Conservation (phyloP, 2,888 invertebrate genomes). For the Nymphalis polychloros region DNA sequence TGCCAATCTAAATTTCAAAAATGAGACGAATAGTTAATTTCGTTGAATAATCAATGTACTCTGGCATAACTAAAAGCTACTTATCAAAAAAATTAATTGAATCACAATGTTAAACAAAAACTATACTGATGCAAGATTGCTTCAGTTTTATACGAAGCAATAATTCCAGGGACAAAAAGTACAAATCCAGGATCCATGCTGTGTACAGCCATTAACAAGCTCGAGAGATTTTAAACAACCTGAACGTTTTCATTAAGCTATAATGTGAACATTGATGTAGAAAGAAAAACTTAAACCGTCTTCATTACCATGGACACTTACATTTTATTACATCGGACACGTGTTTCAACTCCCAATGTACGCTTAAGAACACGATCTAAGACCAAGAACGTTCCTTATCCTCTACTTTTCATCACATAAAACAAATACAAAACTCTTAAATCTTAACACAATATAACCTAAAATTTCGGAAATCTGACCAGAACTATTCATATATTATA, state of each 20-base stretch:
- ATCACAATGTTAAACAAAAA: too few species aligned
- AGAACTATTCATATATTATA: not conserved
- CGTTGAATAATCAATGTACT: too few species aligned
- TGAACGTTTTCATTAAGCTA: constrained; percentile 28
- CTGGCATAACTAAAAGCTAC: too few species aligned
- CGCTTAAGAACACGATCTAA: constrained; percentile 9
- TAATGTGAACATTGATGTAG: constrained; percentile 28
- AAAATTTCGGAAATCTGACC: not conserved
- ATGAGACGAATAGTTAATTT: too few species aligned
- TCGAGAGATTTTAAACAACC: constrained; percentile 26
- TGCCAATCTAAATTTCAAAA: not conserved
- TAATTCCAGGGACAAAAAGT: constrained; percentile 24
- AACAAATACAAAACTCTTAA: not conserved
- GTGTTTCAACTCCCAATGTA: constrained; percentile 29
- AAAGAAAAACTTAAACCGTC: constrained; percentile 38
- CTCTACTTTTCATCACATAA: not conserved
- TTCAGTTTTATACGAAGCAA: constrained; percentile 4
- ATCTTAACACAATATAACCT: not conserved
- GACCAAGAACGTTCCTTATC: not conserved
- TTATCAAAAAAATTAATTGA: too few species aligned
- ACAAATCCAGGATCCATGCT: constrained; percentile 13
- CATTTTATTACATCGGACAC: constrained; percentile 35
- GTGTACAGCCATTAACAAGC: constrained; percentile 28
- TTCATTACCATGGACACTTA: constrained; percentile 37
- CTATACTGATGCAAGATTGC: too few species aligned